Evolutionary conservation across 2,888 invertebrate species (phyloP).

Genomic region (Ptychoptera contaminata): DNA sequence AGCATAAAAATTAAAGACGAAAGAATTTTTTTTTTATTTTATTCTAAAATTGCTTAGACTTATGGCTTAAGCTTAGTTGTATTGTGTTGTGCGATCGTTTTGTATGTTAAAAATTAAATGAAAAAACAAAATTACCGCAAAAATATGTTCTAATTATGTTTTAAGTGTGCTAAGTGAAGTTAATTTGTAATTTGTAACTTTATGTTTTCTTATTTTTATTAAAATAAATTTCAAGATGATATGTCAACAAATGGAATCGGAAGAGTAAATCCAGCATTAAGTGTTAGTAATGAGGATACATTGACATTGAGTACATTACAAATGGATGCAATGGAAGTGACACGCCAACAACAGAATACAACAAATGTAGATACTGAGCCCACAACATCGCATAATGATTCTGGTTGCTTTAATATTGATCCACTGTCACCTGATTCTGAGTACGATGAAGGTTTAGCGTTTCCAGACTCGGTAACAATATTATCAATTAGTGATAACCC

Average conservation of each 20-base stretch:
- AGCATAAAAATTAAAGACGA: neutral
- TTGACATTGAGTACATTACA: constrained; percentile 15
- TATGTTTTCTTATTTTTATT: neutral
- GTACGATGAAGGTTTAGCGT: constrained; percentile 62
- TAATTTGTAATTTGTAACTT: too few species aligned
- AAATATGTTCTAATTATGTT: too few species aligned
- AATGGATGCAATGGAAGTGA: neutral
- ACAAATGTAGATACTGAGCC: too few species aligned
- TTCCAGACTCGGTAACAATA: constrained; percentile 59
- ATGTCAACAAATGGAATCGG: constrained; percentile 17
- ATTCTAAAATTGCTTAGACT: neutral
- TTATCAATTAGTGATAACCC: constrained; percentile 38
- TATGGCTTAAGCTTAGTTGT: neutral
- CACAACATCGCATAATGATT: constrained; percentile 1
- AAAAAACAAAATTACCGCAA: too few species aligned
- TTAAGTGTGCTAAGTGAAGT: too few species aligned
- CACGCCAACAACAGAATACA: neutral
- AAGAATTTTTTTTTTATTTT: neutral
- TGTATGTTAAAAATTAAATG: too few species aligned
- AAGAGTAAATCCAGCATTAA: constrained; percentile 16
- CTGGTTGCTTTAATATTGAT: constrained; percentile 35
- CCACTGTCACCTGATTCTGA: constrained; percentile 51
- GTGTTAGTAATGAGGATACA: constrained; percentile 19
- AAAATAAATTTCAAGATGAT: constrained; percentile 15
- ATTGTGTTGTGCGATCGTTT: too few species aligned